A percentile compares a stretch with the other conserved stretches of the same genome.
Conservation (phyloP, 2,888 invertebrate species). For the Allolobophora icterica region DNA sequence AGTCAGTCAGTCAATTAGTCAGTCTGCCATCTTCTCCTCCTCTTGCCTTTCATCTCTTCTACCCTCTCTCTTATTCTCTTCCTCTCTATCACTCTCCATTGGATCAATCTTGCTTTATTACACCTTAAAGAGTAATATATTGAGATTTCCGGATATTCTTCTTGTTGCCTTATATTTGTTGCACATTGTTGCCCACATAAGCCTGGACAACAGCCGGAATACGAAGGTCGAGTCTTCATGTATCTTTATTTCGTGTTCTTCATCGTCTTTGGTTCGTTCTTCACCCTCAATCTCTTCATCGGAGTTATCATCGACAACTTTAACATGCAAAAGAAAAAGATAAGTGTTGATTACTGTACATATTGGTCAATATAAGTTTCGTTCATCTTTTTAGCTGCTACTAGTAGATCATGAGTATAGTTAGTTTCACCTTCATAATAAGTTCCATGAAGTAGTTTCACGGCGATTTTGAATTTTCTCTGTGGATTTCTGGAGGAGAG, state of each 20-base stretch:
- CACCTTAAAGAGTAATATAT: neutral
- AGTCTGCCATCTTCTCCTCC: neutral
- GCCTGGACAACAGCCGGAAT: conserved; percentile 76
- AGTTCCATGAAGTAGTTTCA: no score
- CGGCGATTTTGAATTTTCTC: no score
- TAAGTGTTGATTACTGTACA: conserved; percentile 58
- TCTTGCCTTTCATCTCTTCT: neutral
- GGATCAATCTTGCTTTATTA: neutral
- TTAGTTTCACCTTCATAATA: no score
- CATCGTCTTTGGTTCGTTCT: conserved; percentile 98
- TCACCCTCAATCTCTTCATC: conserved; percentile 98
- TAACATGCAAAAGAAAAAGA: conserved; percentile 98
- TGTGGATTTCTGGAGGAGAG: no score
- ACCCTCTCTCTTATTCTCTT: neutral
- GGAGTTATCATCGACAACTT: conserved; percentile 99
- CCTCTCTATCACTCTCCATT: neutral
- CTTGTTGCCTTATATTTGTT: neutral
- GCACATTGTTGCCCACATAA: neutral
- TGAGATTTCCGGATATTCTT: neutral
- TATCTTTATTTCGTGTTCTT: conserved; percentile 98
- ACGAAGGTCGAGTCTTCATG: conserved; percentile 95
- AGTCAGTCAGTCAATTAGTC: neutral
- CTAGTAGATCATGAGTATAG: no score
- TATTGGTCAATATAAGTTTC: no score
- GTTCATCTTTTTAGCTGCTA: no score